Base-by-base conservation (phyloP, 2,113 vertebrate species). In the Abramis brama region DNA sequence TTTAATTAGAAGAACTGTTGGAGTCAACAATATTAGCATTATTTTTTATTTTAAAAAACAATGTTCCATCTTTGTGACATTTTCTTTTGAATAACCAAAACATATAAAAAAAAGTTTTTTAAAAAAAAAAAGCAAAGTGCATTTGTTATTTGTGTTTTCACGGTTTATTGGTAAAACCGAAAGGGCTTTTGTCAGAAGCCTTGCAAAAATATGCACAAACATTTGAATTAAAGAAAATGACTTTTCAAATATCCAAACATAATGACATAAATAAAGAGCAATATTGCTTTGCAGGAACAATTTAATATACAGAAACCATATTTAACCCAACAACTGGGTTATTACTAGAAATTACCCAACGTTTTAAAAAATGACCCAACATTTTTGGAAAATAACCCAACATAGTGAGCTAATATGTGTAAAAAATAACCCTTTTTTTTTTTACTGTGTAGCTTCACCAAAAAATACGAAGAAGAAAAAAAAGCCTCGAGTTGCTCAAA, bases 191-290 rank as follows among this genome's bases (percentile, higher is more conserved):
- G 27, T 33, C 27, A 3, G 30, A n/a, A 9, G 10, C 17, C 10
- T 71, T 43, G 36, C 36, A 23, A 39, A 43, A 71, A 43, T 43
- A 71, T 43, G 43, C 10, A 71, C 68, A 71, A 43, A 43, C 10
- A 71, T 71, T 43, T 73, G 23, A 73, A 73, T 73, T 8, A 73
- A n/a, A 73, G 68, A 68, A 43, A 43, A 43, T 73, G 10, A 7
- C 70, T 73, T 71, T 71, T 71, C n/a, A 23, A 73, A 73, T 73
- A 73, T 11, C 4, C 9, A 10, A 19, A 10, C 15, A 43, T 71
- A 71, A 43, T 4, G 68, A 43, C 4, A 3, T 36, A 2, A 39
- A 39, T 36, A 36, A 70, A 70, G 21, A 70, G 66, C 33, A 70
- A 27, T 6, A 19, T n/a, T n/a, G 21, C 21, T 21, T 15, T 66